These are phyloP conservation scores for Hofmannophila pseudospretella DNA, from an alignment of 2,888 invertebrate genomes.

Conservation along the genomic window DNA sequence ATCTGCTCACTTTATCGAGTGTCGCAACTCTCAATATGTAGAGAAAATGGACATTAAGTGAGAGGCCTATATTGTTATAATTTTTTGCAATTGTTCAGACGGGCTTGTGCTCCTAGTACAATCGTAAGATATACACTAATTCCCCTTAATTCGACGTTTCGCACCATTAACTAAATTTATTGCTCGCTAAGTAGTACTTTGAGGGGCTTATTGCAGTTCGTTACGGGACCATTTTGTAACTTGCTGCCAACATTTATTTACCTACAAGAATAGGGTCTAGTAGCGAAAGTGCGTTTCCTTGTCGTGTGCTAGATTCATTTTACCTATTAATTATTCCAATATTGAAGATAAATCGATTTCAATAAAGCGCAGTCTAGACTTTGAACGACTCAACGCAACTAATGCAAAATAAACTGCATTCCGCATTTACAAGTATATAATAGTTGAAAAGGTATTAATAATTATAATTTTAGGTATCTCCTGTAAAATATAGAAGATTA, in stretches of 20 bases:
- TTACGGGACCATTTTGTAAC: constrained; percentile 18
- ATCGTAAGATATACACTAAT: constrained; percentile 2
- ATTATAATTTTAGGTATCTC: too few relatives aligned
- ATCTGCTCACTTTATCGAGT: constrained; percentile 65
- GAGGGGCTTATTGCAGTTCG: constrained; percentile 5
- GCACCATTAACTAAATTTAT: constrained; percentile 9
- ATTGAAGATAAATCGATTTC: constrained; percentile 28
- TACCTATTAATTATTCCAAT: constrained; percentile 33
- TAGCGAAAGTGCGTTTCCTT: constrained; percentile 38
- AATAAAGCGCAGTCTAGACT: constrained; percentile 14
- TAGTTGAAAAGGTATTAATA: too few relatives aligned
- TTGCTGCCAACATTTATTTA: constrained; percentile 23
- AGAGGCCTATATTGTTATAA: constrained; percentile 49
- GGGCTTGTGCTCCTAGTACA: not conserved
- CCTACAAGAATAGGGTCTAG: constrained; percentile 14
- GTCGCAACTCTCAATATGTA: constrained; percentile 61
- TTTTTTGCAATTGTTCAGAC: constrained; percentile 23
- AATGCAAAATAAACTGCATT: not conserved
- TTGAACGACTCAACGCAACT: constrained; percentile 10
- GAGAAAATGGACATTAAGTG: constrained; percentile 54
- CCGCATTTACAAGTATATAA: too few relatives aligned
- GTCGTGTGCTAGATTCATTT: constrained; percentile 35
- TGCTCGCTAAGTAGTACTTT: constrained; percentile 3
- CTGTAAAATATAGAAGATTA: too few relatives aligned
- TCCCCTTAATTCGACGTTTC: constrained; percentile 5